phyloP scores from a whole-genome alignment of 2,888 invertebrate genomes.

The Anthoptus insignis region DNA sequence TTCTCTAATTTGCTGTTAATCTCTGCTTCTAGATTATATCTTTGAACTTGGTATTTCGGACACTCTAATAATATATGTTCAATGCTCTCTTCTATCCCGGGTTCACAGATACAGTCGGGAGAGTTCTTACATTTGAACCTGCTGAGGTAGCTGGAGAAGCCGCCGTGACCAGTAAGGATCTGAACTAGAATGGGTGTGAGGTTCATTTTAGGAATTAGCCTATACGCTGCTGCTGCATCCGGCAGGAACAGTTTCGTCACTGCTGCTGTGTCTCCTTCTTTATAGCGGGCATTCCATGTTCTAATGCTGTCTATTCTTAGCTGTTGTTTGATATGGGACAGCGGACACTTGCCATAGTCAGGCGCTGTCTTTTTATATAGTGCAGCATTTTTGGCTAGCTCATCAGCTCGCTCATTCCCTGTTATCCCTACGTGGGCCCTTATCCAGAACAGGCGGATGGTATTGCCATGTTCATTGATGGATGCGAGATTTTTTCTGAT shows the following conservation, averaged over 20 bases:
- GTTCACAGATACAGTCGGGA: neutral
- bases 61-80: neutral
- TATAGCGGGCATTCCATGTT: neutral
- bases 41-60: neutral
- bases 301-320: neutral
- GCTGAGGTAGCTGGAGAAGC: neutral
- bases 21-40: neutral
- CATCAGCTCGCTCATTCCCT: slow-evolving; percentile 8
- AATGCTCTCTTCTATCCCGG: neutral
- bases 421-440: neutral
- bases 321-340: neutral
- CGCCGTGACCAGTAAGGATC: neutral
- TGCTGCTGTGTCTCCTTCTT: neutral
- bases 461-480: neutral
- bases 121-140: neutral
- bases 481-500: neutral
- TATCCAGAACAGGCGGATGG: neutral
- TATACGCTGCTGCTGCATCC: neutral
- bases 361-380: neutral
- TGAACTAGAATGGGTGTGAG: neutral
- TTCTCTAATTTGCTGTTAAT: neutral
- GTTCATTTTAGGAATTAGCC: neutral
- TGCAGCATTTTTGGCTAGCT: slow-evolving; percentile 7
- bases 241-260: neutral
- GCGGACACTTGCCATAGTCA: slow-evolving; percentile 3